Evolutionary conservation across 2,797 vertebrate species (phyloP).

Genomic region (Sebastes jordani): DNA sequence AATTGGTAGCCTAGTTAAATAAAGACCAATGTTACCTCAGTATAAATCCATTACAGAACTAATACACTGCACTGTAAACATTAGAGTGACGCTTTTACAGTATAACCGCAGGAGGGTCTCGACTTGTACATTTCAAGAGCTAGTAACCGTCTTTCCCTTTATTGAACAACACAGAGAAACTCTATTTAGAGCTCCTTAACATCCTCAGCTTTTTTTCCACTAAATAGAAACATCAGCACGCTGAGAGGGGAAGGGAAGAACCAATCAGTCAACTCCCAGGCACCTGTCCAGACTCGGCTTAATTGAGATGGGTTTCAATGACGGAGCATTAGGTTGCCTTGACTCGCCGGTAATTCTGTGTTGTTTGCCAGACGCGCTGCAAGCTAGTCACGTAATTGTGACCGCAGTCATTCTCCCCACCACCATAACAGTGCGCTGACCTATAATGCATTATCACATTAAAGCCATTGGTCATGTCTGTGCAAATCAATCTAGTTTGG

Average conservation of each 20-base stretch:
- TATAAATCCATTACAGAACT: not conserved
- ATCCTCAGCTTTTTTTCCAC: conserved; percentile 21
- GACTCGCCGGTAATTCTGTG: conserved; percentile 53
- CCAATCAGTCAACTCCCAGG: conserved; percentile 51
- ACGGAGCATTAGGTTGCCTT: conserved; percentile 59
- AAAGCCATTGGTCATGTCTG: conserved; percentile 60
- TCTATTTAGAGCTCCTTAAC: conserved; percentile 33
- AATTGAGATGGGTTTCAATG: conserved; percentile 73
- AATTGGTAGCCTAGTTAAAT: not conserved
- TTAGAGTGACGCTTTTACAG: not conserved
- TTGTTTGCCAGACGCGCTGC: conserved; percentile 45
- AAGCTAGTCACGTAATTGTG: conserved; percentile 47
- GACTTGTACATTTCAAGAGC: conserved; percentile 25
- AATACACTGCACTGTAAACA: not conserved
- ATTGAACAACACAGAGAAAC: conserved; percentile 38
- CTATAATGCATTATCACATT: conserved; percentile 61
- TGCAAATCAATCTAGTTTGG: conserved; percentile 69
- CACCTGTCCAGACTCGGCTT: conserved; percentile 55
- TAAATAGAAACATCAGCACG: conserved; percentile 38
- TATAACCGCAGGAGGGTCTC: conserved; percentile 4
- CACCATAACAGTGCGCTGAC: conserved; percentile 30
- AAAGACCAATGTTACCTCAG: not conserved
- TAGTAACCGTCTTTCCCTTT: conserved; percentile 6
- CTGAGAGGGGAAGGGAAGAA: conserved; percentile 23
- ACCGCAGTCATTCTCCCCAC: conserved; percentile 30